Percentiles rank a stretch among this genome's conserved stretches.
Evolutionary conservation across 2,113 vertebrate species (phyloP).

Genomic region (Aphelocoma coerulescens): DNA sequence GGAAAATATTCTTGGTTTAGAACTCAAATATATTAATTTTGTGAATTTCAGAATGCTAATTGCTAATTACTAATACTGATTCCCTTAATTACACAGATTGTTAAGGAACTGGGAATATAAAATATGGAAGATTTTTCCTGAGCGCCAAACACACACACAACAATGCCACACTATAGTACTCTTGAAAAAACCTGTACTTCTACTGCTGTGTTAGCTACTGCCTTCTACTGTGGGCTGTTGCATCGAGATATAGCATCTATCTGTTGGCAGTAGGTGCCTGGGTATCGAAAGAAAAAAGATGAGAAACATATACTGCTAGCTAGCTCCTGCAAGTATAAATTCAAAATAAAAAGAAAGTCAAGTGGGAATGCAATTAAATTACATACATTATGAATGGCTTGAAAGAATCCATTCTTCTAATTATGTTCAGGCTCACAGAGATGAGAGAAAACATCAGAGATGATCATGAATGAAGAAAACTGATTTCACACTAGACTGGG

Average conservation of each 20-base stretch:
- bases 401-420: background rate
- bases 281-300: background rate
- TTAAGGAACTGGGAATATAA: background rate
- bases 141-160: background rate
- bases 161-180: background rate
- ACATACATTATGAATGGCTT: background rate
- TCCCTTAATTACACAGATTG: background rate
- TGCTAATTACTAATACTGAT: background rate
- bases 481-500: background rate
- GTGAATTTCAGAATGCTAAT: background rate
- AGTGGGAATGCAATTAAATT: conserved; percentile 2
- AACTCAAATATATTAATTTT: background rate
- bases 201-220: background rate
- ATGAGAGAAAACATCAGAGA: background rate
- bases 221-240: background rate
- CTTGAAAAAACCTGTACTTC: background rate
- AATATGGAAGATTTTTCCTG: background rate
- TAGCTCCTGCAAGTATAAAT: background rate
- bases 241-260: background rate
- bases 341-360: background rate
- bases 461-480: background rate
- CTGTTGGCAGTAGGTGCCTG: background rate
- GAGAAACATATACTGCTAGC: background rate
- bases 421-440: background rate
- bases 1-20: background rate